Evolutionary conservation across 2,888 invertebrate species (phyloP), one percentile per base, ranked within the genome.

Genomic region (Parascotia fuliginaria): DNA sequence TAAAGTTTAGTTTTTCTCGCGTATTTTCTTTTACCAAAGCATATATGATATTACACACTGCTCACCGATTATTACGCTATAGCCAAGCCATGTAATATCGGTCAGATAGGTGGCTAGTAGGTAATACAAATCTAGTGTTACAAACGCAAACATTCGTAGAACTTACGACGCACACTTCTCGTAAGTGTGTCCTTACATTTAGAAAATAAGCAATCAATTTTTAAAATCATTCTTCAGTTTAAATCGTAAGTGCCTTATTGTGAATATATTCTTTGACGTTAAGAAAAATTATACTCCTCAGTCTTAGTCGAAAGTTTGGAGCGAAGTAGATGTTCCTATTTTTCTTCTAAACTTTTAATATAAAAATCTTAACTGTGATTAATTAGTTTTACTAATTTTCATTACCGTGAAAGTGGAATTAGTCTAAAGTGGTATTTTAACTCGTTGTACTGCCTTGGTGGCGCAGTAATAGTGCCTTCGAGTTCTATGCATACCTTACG

Each of bases 241-340:
- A 11, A 19, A 0, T n/a, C n/a, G n/a, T n/a, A 36, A 36, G 36
- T 19, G 11, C 9, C 19, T 19, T 19, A 16, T 16, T 15, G 12
- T 13, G 33, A 33, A 32, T 16, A 36, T 7, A 36, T 36, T 36
- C 22, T 33, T 19, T 33, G 33, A 33, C 33, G 14, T 14, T 9
- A n/a, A 36, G 14, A 14, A n/a, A 19, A 36, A 36, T 36, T 36
- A 19, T 15, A 19, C 36, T 19, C 19, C 36, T 36, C 22, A 19
- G 36, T 36, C 22, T 36, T 6, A 19, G 36, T 36, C 36, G n/a
- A 36, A 36, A 36, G 36, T 36, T 36, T 33, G 12, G 36, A 36
- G 36, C 4, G 12, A 19, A 36, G 36, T 36, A 16, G 15, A 15
- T 13, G 36, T 36, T n/a, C 11, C 19, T 5, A 36, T 36, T 19